Percentiles rank a stretch among this genome's conserved stretches.
phyloP scores from a whole-genome alignment of 2,888 invertebrate genomes.

The Ichneumoninae sp. region DNA sequence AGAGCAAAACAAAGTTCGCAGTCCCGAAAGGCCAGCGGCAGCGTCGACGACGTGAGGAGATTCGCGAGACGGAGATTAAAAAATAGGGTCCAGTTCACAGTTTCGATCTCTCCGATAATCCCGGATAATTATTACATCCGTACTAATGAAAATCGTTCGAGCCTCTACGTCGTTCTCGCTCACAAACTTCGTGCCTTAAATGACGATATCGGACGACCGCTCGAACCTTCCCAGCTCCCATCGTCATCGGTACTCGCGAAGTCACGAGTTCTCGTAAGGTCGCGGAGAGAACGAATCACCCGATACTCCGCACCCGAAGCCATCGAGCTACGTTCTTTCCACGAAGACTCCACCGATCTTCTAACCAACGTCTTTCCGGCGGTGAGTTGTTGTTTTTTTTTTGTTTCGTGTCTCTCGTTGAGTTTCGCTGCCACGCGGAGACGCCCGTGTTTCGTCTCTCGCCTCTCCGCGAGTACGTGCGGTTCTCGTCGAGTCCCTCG shows the following conservation, averaged over 20 bases:
- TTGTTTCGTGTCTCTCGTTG: neutral
- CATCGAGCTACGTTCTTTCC: neutral
- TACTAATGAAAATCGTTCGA: slow-evolving; percentile 8
- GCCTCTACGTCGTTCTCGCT: neutral
- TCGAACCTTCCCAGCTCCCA: slow-evolving; percentile 18
- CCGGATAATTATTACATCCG: slow-evolving; percentile 8
- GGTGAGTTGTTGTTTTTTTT: neutral
- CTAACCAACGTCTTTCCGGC: neutral
- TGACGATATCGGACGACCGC: neutral
- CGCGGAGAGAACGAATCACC: neutral
- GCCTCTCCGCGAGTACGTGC: neutral
- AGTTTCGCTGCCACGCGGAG: neutral
- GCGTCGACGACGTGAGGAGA: neutral
- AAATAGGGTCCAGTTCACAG: neutral
- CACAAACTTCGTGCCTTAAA: slow-evolving; percentile 25
- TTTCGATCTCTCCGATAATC: neutral
- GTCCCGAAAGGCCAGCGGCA: neutral
- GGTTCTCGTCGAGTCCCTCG: neutral
- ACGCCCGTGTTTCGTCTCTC: neutral
- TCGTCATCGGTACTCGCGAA: slow-evolving; percentile 21
- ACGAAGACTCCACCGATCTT: neutral
- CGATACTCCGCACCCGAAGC: neutral
- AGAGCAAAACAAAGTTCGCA: neutral
- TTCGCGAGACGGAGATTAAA: neutral
- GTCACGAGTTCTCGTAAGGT: slow-evolving; percentile 47